These are phyloP conservation scores for Orius insidiosus DNA, from an alignment of 1,140 invertebrate genomes.

Conservation along the genomic window DNA sequence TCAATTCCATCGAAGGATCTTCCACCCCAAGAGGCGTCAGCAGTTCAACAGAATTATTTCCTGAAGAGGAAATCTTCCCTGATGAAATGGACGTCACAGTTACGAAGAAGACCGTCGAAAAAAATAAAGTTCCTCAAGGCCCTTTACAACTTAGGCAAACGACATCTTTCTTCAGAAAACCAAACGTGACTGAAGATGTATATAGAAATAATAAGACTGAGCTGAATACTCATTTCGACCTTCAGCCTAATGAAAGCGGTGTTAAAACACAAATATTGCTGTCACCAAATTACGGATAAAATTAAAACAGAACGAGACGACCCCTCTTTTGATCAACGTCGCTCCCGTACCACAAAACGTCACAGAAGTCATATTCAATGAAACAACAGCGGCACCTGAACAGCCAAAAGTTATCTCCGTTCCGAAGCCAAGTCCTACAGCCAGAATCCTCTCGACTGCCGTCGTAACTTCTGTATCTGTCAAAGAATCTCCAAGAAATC, in stretches of 20 bases:
- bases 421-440: conserved; percentile 11
- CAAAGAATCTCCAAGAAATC: conserved; percentile 14
- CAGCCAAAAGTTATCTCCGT: neutral
- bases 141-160: neutral
- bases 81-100: conserved; percentile 20
- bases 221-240: conserved; percentile 1
- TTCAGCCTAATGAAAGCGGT: conserved; percentile 13
- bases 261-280: conserved; percentile 6
- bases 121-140: conserved; percentile 15
- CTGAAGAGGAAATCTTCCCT: conserved; percentile 15
- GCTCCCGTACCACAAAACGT: neutral
- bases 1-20: conserved; percentile 18
- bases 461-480: conserved; percentile 20
- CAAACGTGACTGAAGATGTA: neutral
- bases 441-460: conserved; percentile 20
- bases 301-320: neutral
- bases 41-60: neutral
- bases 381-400: neutral
- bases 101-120: conserved; percentile 14
- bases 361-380: neutral
- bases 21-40: conserved; percentile 7
- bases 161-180: conserved; percentile 4
- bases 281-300: conserved; percentile 12
- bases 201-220: conserved; percentile 13
- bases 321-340: neutral